Base-by-base conservation (phyloP, 2,888 invertebrate species). In the Cerastis leucographa region DNA sequence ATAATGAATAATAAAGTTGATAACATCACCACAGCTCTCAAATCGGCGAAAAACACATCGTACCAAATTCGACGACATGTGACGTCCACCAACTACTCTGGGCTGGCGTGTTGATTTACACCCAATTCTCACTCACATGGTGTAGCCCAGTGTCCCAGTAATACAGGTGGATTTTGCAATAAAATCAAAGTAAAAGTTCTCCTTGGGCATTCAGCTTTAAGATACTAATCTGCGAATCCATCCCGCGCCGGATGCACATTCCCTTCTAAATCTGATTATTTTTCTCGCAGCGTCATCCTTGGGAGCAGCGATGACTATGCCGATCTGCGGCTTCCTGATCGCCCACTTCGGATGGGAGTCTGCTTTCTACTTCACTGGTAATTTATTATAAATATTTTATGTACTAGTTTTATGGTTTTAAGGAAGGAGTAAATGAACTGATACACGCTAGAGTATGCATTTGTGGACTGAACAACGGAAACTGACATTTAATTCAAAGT, bases 281-380 rank as follows among this genome's bases (percentile, higher is more conserved):
- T 91, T 88, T 87, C 78, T 92, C 91, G 54, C 93, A 98, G 98
- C 99, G 14, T 98, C 99, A 40, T 98, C 99, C 12, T 97, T 99
- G 88, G 99, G 99, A 29, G 99, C 99, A 44, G 99, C 99, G 12
- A 96, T 99, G 64, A 98, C 99, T 0, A 98, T 99, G 97, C 99
- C 99, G 0, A 97, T 99, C 83, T 98, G 98, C 89, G 99, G 99
- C 25, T 97, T 97, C 90, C 97, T 99, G 76, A 98, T 98, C 85
- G 98, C 97, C 12, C 97, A 97, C 78, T 97, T 98, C 74, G 99
- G 99, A 19, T 99, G 99, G 99, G 98, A 98, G 85, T 98, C 98
- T 0, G 98, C 99, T 29, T 99, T 99, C 96, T 99, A 99, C 94
- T 97, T 98, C 81, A 98, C 98, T 74, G 98, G 98, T 95, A 92